phyloP scores from a whole-genome alignment of 2,797 vertebrate species.

The Varecia variegata region DNA sequence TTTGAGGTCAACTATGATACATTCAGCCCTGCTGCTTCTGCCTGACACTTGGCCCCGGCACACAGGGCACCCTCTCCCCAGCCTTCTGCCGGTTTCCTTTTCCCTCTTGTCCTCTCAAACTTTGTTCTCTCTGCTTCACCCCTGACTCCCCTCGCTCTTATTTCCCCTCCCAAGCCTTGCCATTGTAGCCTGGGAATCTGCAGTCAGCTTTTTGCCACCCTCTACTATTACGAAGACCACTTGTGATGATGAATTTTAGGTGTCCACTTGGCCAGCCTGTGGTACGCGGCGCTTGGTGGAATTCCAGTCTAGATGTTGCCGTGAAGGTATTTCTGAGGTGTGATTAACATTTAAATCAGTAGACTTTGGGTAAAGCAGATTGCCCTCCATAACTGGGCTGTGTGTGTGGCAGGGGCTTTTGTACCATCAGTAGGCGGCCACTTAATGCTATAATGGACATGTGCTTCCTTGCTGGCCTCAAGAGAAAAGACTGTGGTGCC shows the following conservation, averaged over 20 bases:
- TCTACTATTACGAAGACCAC: background rate
- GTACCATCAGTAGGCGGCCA: too few relatives aligned
- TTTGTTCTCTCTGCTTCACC: background rate
- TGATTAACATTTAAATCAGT: background rate
- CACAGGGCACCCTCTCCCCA: background rate
- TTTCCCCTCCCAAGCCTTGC: background rate
- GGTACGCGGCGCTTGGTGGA: background rate
- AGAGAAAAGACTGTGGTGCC: background rate
- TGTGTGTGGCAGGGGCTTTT: rapidly evolving
- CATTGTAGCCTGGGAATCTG: background rate
- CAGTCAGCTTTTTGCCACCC: too few relatives aligned
- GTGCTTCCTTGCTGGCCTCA: too few relatives aligned
- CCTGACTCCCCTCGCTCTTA: background rate
- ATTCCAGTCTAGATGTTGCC: background rate
- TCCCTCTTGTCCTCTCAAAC: background rate
- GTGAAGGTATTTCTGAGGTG: background rate
- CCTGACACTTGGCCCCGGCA: rapidly evolving
- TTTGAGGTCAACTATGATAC: background rate
- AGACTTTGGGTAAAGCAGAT: background rate
- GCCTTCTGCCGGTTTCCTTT: background rate
- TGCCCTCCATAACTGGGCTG: rapidly evolving
- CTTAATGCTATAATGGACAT: too few relatives aligned
- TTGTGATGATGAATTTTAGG: background rate
- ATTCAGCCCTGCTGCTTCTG: background rate
- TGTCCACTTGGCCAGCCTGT: background rate